phyloP scores from a whole-genome alignment of 2,113 vertebrate species.

The Polyodon spathula region DNA sequence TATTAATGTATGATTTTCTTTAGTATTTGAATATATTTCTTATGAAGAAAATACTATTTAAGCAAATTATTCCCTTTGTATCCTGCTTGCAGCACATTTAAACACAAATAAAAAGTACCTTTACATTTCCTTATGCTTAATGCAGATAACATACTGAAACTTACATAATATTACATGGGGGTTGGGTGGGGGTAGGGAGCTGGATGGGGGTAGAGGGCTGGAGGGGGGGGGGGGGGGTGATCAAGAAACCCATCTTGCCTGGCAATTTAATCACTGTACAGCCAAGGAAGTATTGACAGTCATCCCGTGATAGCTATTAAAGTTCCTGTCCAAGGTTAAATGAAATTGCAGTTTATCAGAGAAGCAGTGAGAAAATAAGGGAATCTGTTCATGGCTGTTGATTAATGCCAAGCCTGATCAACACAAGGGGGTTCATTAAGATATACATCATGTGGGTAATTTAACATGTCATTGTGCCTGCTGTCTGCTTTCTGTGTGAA shows the following conservation, averaged over 20 bases:
- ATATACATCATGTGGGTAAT: slow-evolving; percentile 79
- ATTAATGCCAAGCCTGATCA: slow-evolving; percentile 99
- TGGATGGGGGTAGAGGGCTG: slow-evolving; percentile 55
- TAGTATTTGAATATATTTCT: no score
- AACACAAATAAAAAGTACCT: no score
- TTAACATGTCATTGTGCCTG: slow-evolving; percentile 75
- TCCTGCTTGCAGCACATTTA: no score
- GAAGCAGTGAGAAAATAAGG: slow-evolving; percentile 98
- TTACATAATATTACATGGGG: no score
- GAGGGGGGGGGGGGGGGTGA: slow-evolving; percentile 74
- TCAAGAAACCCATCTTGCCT: slow-evolving; percentile 78
- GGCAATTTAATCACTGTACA: slow-evolving; percentile 98
- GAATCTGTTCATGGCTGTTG: slow-evolving; percentile 96
- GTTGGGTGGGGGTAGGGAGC: no score
- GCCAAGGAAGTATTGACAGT: slow-evolving; percentile 80
- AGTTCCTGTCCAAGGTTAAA: slow-evolving; percentile 86
- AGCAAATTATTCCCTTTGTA: no score
- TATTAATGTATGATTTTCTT: no score
- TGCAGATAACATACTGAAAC: no score
- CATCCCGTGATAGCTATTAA: slow-evolving; percentile 78
- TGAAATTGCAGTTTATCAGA: slow-evolving; percentile 87
- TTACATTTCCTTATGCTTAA: no score
- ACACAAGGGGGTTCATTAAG: slow-evolving; percentile 91
- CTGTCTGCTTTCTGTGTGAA: slow-evolving; percentile 52
- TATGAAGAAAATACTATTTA: no score